phyloP scores from a whole-genome alignment of 2,113 vertebrate genomes.

The Lynx canadensis region DNA sequence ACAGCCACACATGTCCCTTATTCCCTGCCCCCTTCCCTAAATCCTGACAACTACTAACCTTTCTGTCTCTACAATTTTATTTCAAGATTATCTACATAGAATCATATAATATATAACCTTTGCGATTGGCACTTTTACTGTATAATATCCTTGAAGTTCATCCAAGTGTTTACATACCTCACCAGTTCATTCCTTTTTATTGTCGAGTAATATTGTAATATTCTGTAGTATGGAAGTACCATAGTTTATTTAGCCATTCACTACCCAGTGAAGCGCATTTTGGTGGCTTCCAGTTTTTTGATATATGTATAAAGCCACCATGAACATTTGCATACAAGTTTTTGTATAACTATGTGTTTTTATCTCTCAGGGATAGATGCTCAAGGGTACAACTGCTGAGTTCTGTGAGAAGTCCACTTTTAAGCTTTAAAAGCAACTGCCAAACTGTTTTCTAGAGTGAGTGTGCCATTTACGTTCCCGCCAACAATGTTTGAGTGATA shows the following conservation, averaged over 20 bases:
- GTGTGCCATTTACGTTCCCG: not conserved
- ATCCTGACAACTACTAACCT: not conserved
- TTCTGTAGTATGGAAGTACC: not conserved
- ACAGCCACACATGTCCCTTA: not conserved
- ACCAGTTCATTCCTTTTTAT: not conserved
- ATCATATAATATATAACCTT: not conserved
- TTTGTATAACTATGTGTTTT: not conserved
- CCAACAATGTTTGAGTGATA: not conserved
- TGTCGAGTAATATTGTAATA: not conserved
- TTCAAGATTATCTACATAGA: not conserved
- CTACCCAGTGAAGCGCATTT: not conserved
- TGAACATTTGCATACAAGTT: not conserved
- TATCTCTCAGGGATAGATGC: not conserved
- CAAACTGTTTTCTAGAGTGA: not conserved
- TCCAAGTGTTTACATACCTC: not conserved
- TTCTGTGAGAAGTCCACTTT: not conserved
- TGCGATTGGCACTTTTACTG: not conserved
- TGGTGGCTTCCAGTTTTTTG: not conserved
- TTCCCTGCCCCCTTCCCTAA: not conserved
- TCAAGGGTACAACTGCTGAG: not conserved
- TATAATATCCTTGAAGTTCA: not conserved
- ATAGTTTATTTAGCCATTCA: not conserved
- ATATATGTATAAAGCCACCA: not conserved
- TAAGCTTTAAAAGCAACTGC: constrained; percentile 12
- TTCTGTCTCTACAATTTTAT: not conserved